These are phyloP conservation scores for Bellardia bayeri DNA, from an alignment of 2,888 invertebrate genomes.

Conservation along the genomic window DNA sequence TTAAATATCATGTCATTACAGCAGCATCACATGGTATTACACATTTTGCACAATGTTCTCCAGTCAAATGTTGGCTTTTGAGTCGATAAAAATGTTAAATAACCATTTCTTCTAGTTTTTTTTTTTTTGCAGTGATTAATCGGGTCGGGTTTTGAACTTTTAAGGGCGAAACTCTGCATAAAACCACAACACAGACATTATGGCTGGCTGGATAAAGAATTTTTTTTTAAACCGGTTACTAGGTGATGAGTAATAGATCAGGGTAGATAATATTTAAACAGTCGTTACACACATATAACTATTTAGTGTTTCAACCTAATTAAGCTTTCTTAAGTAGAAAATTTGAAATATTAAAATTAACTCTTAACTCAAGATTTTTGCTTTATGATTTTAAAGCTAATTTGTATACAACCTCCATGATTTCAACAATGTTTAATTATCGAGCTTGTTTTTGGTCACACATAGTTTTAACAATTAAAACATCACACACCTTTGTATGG, in stretches of 20 bases:
- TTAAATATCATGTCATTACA: constrained; percentile 29
- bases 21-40: constrained; percentile 33
- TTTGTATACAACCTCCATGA: neutral
- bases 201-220: neutral
- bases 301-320: no score
- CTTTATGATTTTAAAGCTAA: no score
- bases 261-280: no score
- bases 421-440: neutral
- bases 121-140: neutral
- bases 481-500: neutral
- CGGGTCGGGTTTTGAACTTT: neutral
- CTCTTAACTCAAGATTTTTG: no score
- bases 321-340: no score
- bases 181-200: neutral
- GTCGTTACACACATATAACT: no score
- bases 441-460: neutral
- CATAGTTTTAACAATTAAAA: neutral
- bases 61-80: neutral
- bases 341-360: no score
- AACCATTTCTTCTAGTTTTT: neutral
- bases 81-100: neutral
- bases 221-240: neutral
- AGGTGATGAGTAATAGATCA: neutral
- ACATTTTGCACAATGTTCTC: neutral
- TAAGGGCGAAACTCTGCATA: neutral